Evolutionary conservation across 2,888 invertebrate species (phyloP), one percentile per base, ranked within the genome.

Genomic region (Erebia epiphron): DNA sequence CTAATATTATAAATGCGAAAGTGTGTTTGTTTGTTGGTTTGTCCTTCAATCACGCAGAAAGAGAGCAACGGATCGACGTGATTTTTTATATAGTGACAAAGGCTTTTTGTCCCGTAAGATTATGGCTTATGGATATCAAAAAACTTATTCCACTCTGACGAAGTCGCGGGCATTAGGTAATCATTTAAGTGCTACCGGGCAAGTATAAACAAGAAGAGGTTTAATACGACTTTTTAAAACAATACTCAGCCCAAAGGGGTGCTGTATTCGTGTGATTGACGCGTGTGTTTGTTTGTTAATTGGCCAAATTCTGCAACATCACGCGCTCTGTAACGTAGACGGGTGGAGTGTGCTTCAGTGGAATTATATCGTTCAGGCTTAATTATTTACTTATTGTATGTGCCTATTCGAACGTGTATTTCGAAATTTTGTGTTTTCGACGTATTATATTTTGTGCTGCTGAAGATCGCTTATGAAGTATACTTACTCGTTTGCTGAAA

Each of bases 401-500:
- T 16, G 16, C 18, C 64, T 80, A 79, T 79, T 77, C 75, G 16
- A 14, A n/a, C 8, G 50, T 9, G 52, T 52, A 52, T 52, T n/a
- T n/a, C n/a, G n/a, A n/a, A n/a, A n/a, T n/a, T 61, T 16, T 60
- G 35, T 61, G n/a, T 43, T 61, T 16, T 11, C 11, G 13, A 43
- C n/a, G 14, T 41, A 60, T 41, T 60, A 18, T n/a, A n/a, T n/a
- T 56, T 35, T 50, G n/a, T 50, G 7, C 13, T 14, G 14, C n/a
- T 52, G 52, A 46, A 46, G 46, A 46, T 46, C 35, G 35, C 35
- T 35, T 35, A 7, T 35, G 2, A 35, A 35, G 35, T 35, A 35
- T 35, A 35, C 35, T 35, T 35, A 35, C 35, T 35, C 35, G 35
- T 35, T 35, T 35, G 35, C 7, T 35, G 35, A 35, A 35, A 35